A percentile compares a stretch with the other conserved stretches of the same genome.
Evolutionary conservation across 1,140 invertebrate species (phyloP).

Genomic region (Chrysomallon squamiferum): DNA sequence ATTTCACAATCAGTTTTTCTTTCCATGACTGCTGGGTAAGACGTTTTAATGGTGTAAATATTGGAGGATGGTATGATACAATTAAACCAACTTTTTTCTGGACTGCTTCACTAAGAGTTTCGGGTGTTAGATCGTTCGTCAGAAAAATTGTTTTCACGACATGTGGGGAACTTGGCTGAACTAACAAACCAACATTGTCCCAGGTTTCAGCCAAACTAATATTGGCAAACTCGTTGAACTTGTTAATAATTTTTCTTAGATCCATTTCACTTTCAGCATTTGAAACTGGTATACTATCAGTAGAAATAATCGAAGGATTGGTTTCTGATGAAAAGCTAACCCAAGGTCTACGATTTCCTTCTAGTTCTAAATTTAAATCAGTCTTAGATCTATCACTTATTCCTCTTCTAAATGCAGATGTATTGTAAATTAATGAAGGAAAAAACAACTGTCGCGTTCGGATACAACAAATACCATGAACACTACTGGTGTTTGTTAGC

Average conservation of each 20-base stretch:
- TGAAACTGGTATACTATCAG: no score
- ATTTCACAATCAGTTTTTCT: slow-evolving; percentile 81
- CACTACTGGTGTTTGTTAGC: no score
- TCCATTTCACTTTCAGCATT: slow-evolving; percentile 34
- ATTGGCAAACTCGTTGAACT: slow-evolving; percentile 76
- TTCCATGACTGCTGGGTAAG: slow-evolving; percentile 76
- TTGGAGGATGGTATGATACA: slow-evolving; percentile 94
- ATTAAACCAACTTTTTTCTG: slow-evolving; percentile 76
- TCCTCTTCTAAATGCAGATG: no score
- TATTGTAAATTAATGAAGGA: no score
- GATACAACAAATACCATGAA: no score
- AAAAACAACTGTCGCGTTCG: no score
- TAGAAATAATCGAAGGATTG: no score
- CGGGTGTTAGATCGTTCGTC: slow-evolving; percentile 90
- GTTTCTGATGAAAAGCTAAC: no score
- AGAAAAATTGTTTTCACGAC: slow-evolving; percentile 73
- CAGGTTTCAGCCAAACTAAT: slow-evolving; percentile 79
- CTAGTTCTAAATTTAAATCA: no score
- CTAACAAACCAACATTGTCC: slow-evolving; percentile 94
- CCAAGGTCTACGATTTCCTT: no score
- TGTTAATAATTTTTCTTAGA: slow-evolving; percentile 69
- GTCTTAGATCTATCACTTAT: no score
- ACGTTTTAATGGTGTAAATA: slow-evolving; percentile 84
- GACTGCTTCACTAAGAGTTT: slow-evolving; percentile 85
- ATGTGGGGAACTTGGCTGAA: slow-evolving; percentile 75